Evolutionary conservation across 2,113 vertebrate genomes (phyloP).

Genomic region (Suricata suricatta): DNA sequence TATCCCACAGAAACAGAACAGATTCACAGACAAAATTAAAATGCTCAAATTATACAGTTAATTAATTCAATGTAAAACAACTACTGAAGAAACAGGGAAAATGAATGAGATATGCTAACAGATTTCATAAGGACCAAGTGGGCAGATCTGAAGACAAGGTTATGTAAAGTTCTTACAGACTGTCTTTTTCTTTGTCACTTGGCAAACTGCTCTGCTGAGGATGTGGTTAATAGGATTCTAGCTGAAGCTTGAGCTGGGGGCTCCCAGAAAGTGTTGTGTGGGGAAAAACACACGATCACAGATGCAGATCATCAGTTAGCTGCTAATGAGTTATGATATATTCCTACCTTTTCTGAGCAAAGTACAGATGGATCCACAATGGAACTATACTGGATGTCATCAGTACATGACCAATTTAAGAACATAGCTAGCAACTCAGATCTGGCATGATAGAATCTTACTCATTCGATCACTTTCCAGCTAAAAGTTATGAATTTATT

Average conservation of each 20-base stretch:
- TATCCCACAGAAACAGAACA: not conserved
- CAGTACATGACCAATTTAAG: not conserved
- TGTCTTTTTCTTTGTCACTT: not conserved
- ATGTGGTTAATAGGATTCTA: not conserved
- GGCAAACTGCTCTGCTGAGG: rapidly evolving
- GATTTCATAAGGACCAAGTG: not conserved
- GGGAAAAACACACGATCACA: not conserved
- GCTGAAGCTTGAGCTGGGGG: not conserved
- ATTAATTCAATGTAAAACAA: not conserved
- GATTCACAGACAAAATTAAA: not conserved
- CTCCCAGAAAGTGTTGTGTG: not conserved
- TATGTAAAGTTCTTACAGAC: not conserved
- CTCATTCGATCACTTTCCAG: not conserved
- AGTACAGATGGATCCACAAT: not conserved
- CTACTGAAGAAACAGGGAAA: not conserved
- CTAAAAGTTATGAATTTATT: not conserved
- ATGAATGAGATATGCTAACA: not conserved
- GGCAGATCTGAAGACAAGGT: not conserved
- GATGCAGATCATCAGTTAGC: not conserved
- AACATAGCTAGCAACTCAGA: not conserved
- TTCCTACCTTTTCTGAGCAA: not conserved
- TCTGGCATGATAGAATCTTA: not conserved
- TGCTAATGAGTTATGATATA: not conserved
- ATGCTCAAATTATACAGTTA: not conserved
- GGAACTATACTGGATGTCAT: not conserved